A percentile compares a stretch with the other conserved stretches of the same genome.
Evolutionary conservation across 2,888 invertebrate species (phyloP).

Genomic region (Gasteruption jaculator): DNA sequence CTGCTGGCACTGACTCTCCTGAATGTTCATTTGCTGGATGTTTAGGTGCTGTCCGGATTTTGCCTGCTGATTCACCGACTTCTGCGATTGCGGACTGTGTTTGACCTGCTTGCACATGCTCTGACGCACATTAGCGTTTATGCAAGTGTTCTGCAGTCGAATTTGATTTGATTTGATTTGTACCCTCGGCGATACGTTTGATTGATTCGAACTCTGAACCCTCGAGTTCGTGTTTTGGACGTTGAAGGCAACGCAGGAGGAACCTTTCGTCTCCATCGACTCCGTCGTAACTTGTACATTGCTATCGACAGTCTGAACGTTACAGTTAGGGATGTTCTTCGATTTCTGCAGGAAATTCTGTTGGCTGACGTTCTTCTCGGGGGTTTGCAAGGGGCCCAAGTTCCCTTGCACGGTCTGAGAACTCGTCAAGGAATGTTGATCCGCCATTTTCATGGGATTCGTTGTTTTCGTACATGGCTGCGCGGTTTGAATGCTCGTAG

Average conservation of each 20-base stretch:
- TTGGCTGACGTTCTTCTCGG: constrained; percentile 27
- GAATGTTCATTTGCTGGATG: constrained; percentile 32
- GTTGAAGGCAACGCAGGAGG: constrained; percentile 22
- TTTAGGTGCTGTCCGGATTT: constrained; percentile 23
- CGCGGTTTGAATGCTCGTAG: constrained; percentile 38
- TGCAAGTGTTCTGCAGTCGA: constrained; percentile 28
- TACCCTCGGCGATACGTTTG: constrained; percentile 17
- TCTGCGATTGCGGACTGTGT: constrained; percentile 26
- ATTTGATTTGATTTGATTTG: constrained; percentile 31
- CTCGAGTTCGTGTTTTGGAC: constrained; percentile 27
- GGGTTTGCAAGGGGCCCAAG: constrained; percentile 25
- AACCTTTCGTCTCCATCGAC: too few relatives aligned
- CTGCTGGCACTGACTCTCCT: constrained; percentile 41
- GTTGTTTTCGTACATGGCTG: constrained; percentile 34
- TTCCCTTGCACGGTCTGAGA: constrained; percentile 26
- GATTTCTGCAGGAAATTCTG: constrained; percentile 27
- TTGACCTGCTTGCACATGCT: constrained; percentile 25
- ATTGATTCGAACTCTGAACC: constrained; percentile 24
- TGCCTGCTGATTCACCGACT: constrained; percentile 27
- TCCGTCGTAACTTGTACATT: too few relatives aligned
- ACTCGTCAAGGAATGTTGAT: constrained; percentile 26
- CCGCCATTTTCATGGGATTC: constrained; percentile 28
- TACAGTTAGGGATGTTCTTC: constrained; percentile 22
- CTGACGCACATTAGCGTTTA: constrained; percentile 26
- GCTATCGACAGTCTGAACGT: constrained; percentile 20